A percentile compares a stretch with the other conserved stretches of the same genome.
These are phyloP conservation scores for Mixornis gularis DNA, from an alignment of 2,113 vertebrate species.

Conservation along the genomic window DNA sequence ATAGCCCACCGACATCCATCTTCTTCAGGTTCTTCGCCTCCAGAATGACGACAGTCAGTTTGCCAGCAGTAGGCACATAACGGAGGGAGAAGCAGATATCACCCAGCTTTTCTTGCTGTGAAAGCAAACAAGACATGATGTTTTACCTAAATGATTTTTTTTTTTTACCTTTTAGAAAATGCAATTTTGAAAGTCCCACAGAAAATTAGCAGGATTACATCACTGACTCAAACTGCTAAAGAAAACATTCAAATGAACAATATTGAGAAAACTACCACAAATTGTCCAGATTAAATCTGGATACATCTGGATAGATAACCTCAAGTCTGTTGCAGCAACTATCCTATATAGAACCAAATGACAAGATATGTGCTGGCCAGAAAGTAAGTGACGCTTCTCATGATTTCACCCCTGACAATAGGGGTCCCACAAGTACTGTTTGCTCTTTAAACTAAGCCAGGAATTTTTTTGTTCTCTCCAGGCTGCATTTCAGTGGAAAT, in stretches of 20 bases:
- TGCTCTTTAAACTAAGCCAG: neutral
- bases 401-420: neutral
- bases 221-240: neutral
- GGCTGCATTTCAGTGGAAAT: neutral
- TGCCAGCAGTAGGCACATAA: conserved; percentile 96
- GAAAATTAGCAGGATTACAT: neutral
- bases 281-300: neutral
- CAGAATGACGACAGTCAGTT: conserved; percentile 94
- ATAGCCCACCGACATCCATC: conserved; percentile 97
- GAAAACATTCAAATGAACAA: neutral
- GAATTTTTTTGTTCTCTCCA: neutral
- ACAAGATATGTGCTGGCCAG: neutral
- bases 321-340: neutral
- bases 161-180: neutral
- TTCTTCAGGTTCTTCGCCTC: conserved; percentile 99
- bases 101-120: conserved; percentile 96
- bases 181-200: neutral
- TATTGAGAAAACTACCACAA: neutral
- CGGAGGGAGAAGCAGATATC: conserved; percentile 98
- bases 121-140: conserved; percentile 43
- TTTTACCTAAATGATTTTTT: neutral
- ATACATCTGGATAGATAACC: neutral
- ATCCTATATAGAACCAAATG: neutral
- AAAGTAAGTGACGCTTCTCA: neutral
- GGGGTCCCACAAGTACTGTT: neutral